Evolutionary conservation across 2,797 vertebrate genomes (phyloP), one percentile per base, ranked within the genome.

Genomic region (Dryobates pubescens): DNA sequence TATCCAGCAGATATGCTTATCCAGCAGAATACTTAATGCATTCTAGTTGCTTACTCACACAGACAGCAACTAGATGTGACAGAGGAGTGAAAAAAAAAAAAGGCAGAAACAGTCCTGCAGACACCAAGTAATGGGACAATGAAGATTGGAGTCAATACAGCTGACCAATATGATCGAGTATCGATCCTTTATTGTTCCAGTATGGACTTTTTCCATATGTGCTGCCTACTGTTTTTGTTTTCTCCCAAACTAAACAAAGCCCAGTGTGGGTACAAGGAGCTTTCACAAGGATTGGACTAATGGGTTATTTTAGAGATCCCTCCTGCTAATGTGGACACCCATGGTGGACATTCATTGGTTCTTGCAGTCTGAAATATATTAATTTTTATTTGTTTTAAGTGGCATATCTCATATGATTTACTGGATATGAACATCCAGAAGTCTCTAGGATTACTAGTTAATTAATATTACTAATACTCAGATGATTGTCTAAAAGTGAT

Each of bases 161-260:
- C n/a, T n/a, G n/a, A n/a, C n/a, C n/a, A n/a, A n/a, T n/a, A n/a
- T n/a, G n/a, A n/a, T n/a, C n/a, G n/a, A n/a, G n/a, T n/a, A n/a
- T n/a, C n/a, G n/a, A n/a, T n/a, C n/a, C n/a, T n/a, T n/a, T n/a
- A n/a, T n/a, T n/a, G n/a, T n/a, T n/a, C n/a, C n/a, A n/a, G n/a
- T n/a, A n/a, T n/a, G n/a, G 59, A 59, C 9, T 68, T 5, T 59
- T 82, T 69, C 32, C 18, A 3, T 11, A 11, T 38, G 3, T 53
- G 9, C 30, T 67, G 13, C 16, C 9, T 56, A 45, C 18, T 1
- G 34, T 2, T 1, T 24, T 15, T 5, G 14, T 26, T 53, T 6
- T 16, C 15, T 27, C 4, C 22, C 26, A 57, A 82, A 47, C 3
- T 6, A 38, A 47, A 49, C 10, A 23, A 5, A 45, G 16, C 3